Base-by-base conservation (phyloP, 2,113 vertebrate genomes). In the Puntigrus tetrazona region DNA sequence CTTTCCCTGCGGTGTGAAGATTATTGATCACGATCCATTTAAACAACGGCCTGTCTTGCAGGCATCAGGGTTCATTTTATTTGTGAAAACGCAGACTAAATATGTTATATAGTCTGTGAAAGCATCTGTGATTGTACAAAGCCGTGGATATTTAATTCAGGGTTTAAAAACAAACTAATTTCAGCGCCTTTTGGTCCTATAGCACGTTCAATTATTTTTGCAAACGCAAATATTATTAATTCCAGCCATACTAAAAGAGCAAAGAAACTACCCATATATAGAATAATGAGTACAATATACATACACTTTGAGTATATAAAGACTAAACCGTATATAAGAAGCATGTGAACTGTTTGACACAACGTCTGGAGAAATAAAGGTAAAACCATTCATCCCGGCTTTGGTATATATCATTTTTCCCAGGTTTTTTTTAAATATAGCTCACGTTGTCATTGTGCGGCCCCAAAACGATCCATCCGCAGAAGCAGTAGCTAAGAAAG, bases 401-500 rank as follows among this genome's bases (percentile, higher is more conserved):
- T 55, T 67, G 16, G 29, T 20, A 34, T 65, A 20, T n/a, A n/a
- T n/a, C n/a, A n/a, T n/a, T n/a, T n/a, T n/a, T n/a, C n/a, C n/a
- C n/a, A n/a, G n/a, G n/a, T n/a, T n/a, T n/a, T n/a, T 5, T 61
- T 29, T 14, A 31, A 22, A 65, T 20, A 16, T 16, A 34, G 63
- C 38, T 84, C 94, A 98, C 98, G 92, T 99, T 98, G 11, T 95
- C 95, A 0, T 99, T 97, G 86, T 99, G 97, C 7, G 97, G 97
- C 2, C 97, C 97, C 27, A 99, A 92, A 2, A 99, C 97, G 45
- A 98, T 97, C 97, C 98, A 99, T 3, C 98, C 98, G 85, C 98
- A 98, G 94, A 99, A 99, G 86, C 97, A 98, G 50, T 99, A 99
- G 34, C 98, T 96, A 25, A 99, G 90, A 88, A 97, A 99, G 90